A percentile compares a stretch with the other conserved stretches of the same genome.
Evolutionary conservation across 2,888 invertebrate genomes (phyloP).

Genomic region (Xiphydria camelus): DNA sequence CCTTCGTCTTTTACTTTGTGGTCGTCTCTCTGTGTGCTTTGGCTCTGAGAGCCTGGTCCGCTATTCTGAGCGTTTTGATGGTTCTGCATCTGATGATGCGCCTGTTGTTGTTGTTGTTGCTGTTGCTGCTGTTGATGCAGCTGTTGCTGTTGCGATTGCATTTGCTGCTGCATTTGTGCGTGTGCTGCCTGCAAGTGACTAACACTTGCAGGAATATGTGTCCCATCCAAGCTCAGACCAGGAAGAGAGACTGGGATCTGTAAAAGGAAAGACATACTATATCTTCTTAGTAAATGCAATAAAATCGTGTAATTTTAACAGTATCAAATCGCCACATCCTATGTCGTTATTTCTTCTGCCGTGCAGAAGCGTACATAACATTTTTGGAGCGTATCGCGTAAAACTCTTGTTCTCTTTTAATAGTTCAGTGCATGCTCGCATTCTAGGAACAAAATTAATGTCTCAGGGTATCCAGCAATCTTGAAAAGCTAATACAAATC

Average conservation of each 20-base stretch:
- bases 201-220: constrained; percentile 50
- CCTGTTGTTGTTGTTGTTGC: constrained; percentile 44
- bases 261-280: constrained; percentile 10
- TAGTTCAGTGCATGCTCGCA: no score
- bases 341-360: no score
- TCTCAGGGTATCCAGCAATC: no score
- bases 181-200: constrained; percentile 50
- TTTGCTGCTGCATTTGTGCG: constrained; percentile 45
- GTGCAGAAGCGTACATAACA: no score
- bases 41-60: constrained; percentile 50
- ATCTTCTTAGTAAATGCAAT: background rate
- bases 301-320: no score
- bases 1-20: constrained; percentile 58
- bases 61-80: constrained; percentile 58
- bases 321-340: no score
- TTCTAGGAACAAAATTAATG: no score
- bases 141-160: constrained; percentile 53
- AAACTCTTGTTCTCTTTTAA: no score
- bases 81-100: constrained; percentile 52
- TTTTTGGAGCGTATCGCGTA: no score
- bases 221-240: constrained; percentile 52
- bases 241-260: constrained; percentile 56
- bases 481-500: no score
- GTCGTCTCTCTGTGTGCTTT: constrained; percentile 50
- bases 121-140: constrained; percentile 61